Evolutionary conservation across 2,888 invertebrate species (phyloP).

Genomic region (Melanotus villosus): DNA sequence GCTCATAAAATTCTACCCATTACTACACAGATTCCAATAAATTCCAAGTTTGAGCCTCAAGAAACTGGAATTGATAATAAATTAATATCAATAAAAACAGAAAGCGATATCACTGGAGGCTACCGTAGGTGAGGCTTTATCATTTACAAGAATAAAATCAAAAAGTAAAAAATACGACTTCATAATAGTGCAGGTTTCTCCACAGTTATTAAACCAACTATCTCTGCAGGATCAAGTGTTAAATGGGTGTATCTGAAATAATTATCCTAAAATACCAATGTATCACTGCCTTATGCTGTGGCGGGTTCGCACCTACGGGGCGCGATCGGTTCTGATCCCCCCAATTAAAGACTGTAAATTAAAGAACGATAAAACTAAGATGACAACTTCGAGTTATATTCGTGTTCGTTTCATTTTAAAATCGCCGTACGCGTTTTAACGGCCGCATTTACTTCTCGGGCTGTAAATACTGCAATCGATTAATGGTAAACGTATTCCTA

Average conservation of each 20-base stretch:
- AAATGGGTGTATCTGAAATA: slow-evolving; percentile 67
- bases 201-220: slow-evolving; percentile 60
- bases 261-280: slow-evolving; percentile 68
- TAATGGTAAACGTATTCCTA: slow-evolving; percentile 50
- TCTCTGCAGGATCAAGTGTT: slow-evolving; percentile 63
- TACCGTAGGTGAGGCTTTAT: too few species aligned
- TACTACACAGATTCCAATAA: too few species aligned
- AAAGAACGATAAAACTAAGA: slow-evolving; percentile 62
- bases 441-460: slow-evolving; percentile 21
- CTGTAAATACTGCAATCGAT: slow-evolving; percentile 40
- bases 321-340: slow-evolving; percentile 64
- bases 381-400: slow-evolving; percentile 57
- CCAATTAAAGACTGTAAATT: slow-evolving; percentile 68
- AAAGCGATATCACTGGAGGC: too few species aligned
- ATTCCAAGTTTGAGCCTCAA: too few species aligned
- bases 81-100: too few species aligned
- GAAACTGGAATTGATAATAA: too few species aligned
- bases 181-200: slow-evolving; percentile 48
- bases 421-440: slow-evolving; percentile 43
- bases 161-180: slow-evolving; percentile 20
- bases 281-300: slow-evolving; percentile 60
- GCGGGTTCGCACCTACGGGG: slow-evolving; percentile 64
- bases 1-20: too few species aligned
- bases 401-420: slow-evolving; percentile 47
- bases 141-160: too few species aligned